A percentile compares a stretch with the other conserved stretches of the same genome.
Conservation (phyloP, 35 echinoderm and acorn worm genomes). For the Hemicentrotus pulcherrimus region DNA sequence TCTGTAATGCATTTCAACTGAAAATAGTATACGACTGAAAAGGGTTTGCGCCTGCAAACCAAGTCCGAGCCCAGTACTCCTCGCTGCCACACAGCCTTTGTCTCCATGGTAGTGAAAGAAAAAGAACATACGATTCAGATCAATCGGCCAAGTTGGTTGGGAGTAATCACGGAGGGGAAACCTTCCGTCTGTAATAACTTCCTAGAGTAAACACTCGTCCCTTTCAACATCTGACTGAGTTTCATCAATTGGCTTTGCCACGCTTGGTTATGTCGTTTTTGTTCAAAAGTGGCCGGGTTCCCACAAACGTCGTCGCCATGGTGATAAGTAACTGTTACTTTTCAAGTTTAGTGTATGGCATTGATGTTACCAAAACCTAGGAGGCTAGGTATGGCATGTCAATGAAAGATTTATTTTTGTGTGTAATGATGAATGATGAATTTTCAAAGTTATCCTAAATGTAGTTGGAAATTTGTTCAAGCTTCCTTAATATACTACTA, state of each 20-base stretch:
- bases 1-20: too few species aligned
- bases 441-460: too few species aligned
- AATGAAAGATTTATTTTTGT: neutral
- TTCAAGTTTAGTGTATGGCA: neutral
- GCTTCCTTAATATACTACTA: too few species aligned
- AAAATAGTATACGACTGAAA: too few species aligned
- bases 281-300: neutral
- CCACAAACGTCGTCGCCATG: neutral
- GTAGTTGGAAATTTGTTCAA: too few species aligned
- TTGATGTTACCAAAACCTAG: neutral
- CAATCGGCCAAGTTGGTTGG: neutral
- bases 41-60: too few species aligned
- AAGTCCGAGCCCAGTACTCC: too few species aligned
- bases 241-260: neutral
- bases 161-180: neutral
- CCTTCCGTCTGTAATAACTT: neutral
- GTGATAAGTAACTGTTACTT: neutral
- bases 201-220: neutral
- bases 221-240: neutral
- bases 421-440: too few species aligned
- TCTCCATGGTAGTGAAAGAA: neutral
- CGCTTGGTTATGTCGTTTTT: neutral
- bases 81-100: neutral
- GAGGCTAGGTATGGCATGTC: neutral
- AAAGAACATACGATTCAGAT: neutral